phyloP scores from a whole-genome alignment of 2,113 vertebrate genomes.

The Argyrosomus japonicus region DNA sequence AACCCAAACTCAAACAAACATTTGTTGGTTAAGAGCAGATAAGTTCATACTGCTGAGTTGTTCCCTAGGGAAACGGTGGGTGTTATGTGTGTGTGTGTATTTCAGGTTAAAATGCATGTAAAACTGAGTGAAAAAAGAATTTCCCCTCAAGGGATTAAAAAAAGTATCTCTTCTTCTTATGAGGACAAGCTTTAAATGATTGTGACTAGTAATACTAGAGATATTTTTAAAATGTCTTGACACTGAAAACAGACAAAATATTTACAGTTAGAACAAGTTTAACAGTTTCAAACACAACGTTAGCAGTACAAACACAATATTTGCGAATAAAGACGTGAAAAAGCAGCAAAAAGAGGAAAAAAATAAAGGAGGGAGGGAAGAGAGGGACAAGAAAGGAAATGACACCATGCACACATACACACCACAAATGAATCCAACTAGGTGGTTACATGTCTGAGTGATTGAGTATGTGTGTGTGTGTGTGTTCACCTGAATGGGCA shows the following conservation, averaged over 20 bases:
- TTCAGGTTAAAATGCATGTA: too few relatives aligned
- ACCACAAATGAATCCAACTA: not conserved
- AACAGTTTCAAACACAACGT: not conserved
- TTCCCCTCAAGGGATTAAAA: too few relatives aligned
- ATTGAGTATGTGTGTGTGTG: too few relatives aligned
- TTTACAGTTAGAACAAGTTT: not conserved
- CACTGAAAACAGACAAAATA: not conserved
- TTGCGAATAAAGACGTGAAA: not conserved
- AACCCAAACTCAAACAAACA: not conserved
- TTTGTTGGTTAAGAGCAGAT: not conserved
- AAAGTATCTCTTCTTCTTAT: not conserved
- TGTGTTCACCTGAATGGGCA: constrained; percentile 80
- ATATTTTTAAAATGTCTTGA: not conserved
- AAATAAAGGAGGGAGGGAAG: too few relatives aligned
- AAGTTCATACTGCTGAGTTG: not conserved
- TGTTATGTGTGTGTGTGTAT: too few relatives aligned
- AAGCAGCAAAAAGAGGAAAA: too few relatives aligned
- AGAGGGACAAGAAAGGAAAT: not conserved
- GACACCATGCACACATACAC: not conserved
- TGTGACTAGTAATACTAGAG: not conserved
- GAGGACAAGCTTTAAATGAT: not conserved
- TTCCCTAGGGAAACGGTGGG: not conserved
- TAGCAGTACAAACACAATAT: not conserved
- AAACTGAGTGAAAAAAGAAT: too few relatives aligned
- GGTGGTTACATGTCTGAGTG: not conserved